Evolutionary conservation across 2,113 vertebrate genomes (phyloP).

Genomic region (Perca flavescens): DNA sequence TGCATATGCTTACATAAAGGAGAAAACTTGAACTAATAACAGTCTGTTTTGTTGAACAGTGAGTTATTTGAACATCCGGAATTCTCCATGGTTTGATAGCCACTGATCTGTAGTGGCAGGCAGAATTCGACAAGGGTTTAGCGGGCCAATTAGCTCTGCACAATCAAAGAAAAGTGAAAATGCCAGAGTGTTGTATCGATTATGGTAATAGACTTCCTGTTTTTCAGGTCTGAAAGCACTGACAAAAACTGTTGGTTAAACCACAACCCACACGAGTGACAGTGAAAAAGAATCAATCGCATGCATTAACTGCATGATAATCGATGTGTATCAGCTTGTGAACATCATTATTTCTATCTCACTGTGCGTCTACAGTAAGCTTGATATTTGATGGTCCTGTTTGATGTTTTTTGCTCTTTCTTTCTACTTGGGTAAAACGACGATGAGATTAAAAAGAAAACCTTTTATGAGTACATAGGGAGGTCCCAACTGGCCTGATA

Average conservation of each 20-base stretch:
- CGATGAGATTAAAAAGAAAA: not conserved
- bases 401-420: not conserved
- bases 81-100: slow-evolving; percentile 18
- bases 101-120: slow-evolving; percentile 31
- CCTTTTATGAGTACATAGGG: not conserved
- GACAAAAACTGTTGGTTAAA: slow-evolving; percentile 50
- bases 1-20: not conserved
- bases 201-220: slow-evolving; percentile 53
- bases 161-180: slow-evolving; percentile 44
- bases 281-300: slow-evolving; percentile 49
- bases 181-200: slow-evolving; percentile 69
- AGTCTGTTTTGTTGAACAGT: not conserved
- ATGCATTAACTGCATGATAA: slow-evolving; percentile 36
- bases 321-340: not conserved
- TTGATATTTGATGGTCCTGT: not conserved
- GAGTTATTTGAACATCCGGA: slow-evolving; percentile 12
- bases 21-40: not conserved
- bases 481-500: too few relatives aligned
- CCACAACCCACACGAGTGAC: slow-evolving; percentile 36
- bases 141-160: slow-evolving; percentile 56
- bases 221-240: slow-evolving; percentile 51
- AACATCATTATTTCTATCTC: slow-evolving; percentile 36
- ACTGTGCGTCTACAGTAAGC: not conserved
- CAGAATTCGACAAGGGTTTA: slow-evolving; percentile 45
- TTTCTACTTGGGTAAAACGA: not conserved